Evolutionary conservation across 2,888 invertebrate species (phyloP).

Genomic region (Cheilosia grossa): DNA sequence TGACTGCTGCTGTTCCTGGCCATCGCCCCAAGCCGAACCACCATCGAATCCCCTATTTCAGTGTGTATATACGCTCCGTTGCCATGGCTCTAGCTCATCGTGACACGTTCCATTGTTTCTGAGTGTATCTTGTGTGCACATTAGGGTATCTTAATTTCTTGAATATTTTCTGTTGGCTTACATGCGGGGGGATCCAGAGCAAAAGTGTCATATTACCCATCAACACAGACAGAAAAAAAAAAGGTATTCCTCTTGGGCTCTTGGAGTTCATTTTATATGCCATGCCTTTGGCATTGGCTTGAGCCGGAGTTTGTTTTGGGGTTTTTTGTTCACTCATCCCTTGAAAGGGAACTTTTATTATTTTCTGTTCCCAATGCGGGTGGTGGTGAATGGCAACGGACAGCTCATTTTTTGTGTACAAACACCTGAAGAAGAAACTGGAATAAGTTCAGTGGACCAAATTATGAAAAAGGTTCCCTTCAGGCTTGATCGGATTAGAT

Average conservation of each 20-base stretch:
- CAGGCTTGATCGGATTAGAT: constrained; percentile 71
- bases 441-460: constrained; percentile 71
- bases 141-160: constrained; percentile 72
- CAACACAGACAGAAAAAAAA: constrained; percentile 8
- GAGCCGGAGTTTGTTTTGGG: constrained; percentile 51
- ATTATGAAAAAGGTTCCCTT: constrained; percentile 46
- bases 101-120: constrained; percentile 66
- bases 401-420: not conserved
- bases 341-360: not conserved
- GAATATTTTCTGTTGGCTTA: constrained; percentile 32
- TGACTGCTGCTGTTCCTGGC: constrained; percentile 1
- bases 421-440: constrained; percentile 59
- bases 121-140: constrained; percentile 68
- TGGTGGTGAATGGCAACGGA: constrained; percentile 37
- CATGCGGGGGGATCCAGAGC: constrained; percentile 61
- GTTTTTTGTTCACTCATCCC: constrained; percentile 33
- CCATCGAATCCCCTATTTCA: constrained; percentile 27
- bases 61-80: constrained; percentile 31
- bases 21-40: constrained; percentile 2
- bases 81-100: constrained; percentile 46
- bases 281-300: constrained; percentile 43
- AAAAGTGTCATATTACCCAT: constrained; percentile 69
- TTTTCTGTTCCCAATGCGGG: constrained; percentile 60
- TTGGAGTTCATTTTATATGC: constrained; percentile 38
- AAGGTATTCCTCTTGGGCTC: constrained; percentile 22